phyloP scores from a whole-genome alignment of 2,888 invertebrate species.

The Drosophila mayaguana region DNA sequence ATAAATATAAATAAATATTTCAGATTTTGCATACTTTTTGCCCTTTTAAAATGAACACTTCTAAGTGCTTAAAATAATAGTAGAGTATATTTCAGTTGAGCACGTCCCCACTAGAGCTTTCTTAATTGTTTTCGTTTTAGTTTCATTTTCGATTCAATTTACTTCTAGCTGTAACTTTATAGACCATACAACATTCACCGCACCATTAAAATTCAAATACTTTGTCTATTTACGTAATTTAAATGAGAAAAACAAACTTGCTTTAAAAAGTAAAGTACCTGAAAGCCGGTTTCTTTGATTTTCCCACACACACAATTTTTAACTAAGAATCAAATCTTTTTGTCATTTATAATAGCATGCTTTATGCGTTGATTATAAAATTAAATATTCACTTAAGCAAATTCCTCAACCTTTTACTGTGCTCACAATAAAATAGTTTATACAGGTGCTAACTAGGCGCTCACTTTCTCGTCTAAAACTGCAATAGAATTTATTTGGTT shows the following conservation, averaged over 20 bases:
- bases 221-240: neutral
- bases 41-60: too few relatives aligned
- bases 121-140: neutral
- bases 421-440: constrained; percentile 16
- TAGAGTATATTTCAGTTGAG: neutral
- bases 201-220: constrained; percentile 12
- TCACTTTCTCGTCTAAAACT: constrained; percentile 24
- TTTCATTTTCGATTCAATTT: neutral
- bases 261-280: constrained; percentile 34
- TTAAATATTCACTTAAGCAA: neutral
- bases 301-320: constrained; percentile 26
- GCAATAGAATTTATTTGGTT: constrained; percentile 29
- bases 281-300: constrained; percentile 61
- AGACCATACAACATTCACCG: neutral
- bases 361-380: too few relatives aligned
- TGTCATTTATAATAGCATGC: neutral
- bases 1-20: too few relatives aligned
- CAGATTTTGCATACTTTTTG: too few relatives aligned
- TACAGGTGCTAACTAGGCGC: constrained; percentile 62
- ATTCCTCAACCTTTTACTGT: constrained; percentile 2
- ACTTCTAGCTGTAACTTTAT: neutral
- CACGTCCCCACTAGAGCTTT: too few relatives aligned
- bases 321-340: constrained; percentile 7
- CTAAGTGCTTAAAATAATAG: neutral
- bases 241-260: neutral